Evolutionary conservation across 2,888 invertebrate species (phyloP), one percentile per base, ranked within the genome.

Genomic region (Stenodema calcarata): DNA sequence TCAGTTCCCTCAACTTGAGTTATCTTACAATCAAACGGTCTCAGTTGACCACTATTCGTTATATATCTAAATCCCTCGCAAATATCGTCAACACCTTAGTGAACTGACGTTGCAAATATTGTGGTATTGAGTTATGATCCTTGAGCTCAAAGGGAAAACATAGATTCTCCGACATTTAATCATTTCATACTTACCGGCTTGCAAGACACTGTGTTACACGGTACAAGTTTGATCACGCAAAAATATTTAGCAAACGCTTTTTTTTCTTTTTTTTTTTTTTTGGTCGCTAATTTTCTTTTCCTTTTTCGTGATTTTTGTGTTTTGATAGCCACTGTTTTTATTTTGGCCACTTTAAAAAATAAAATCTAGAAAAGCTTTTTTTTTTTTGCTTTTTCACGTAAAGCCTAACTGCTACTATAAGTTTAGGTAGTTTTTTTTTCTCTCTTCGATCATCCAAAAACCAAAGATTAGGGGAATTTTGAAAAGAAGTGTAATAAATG

Each of bases 401-500:
- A 23, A 62, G 18, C 23, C 62, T 62, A 62, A 62, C 62, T 62
- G 50, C 50, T n/a, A n/a, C n/a, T 18, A n/a, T 50, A 62, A 18
- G 23, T 23, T 2, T 42, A 16, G 80, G 44, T 54, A 73, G 18
- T 73, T n/a, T 73, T 28, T 73, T 69, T 69, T 18, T 69, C 28
- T 73, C 35, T 41, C 16, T 73, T 73, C 7, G 3, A 18, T 27
- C 30, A 73, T 27, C 35, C 35, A 35, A 35, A 35, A 35, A 35
- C 3, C 7, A 73, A 78, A 27, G 78, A 44, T 28, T 18, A 78
- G 30, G 73, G 84, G 1, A 30, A 6, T 75, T 70, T 73, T 70
- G 44, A 73, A 73, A 35, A 84, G 28, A 73, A 41, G 84, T 78
- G 23, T 86, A 14, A 47, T 85, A 86, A 86, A 86, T 88, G 88